phyloP scores from a whole-genome alignment of 2,888 invertebrate genomes.

The Microplitis deprimator region DNA sequence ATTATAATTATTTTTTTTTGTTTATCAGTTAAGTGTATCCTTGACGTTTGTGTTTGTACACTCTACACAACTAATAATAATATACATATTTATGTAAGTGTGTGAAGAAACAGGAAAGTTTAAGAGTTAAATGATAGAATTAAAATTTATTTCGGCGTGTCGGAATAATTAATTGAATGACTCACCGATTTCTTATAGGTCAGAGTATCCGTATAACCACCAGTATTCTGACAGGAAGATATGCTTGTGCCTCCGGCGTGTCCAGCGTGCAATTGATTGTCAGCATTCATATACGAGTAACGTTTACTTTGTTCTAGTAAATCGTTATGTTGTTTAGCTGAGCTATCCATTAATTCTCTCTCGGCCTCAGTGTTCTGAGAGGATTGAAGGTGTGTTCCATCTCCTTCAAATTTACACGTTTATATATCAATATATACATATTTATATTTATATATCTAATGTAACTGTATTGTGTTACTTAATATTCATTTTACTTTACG shows the following conservation, averaged over 20 bases:
- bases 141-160: slow-evolving; percentile 21
- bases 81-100: too few relatives aligned
- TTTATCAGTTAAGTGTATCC: too few relatives aligned
- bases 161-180: slow-evolving; percentile 34
- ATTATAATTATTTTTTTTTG: slow-evolving; percentile 3
- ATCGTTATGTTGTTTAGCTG: slow-evolving; percentile 64
- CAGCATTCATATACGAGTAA: slow-evolving; percentile 67
- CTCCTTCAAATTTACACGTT: slow-evolving; percentile 55
- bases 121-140: slow-evolving; percentile 24
- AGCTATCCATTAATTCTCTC: slow-evolving; percentile 68
- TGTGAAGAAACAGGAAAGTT: slow-evolving; percentile 2
- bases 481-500: background rate
- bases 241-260: slow-evolving; percentile 65
- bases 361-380: slow-evolving; percentile 67
- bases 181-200: slow-evolving; percentile 67
- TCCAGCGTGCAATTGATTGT: slow-evolving; percentile 65
- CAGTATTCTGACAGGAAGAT: slow-evolving; percentile 68
- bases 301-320: slow-evolving; percentile 68
- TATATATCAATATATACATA: background rate
- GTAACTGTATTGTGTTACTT: background rate
- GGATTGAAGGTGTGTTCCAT: slow-evolving; percentile 65
- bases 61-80: too few relatives aligned
- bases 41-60: too few relatives aligned
- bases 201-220: slow-evolving; percentile 67
- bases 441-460: background rate